phyloP scores from a whole-genome alignment of 2,797 vertebrate species.

The Centroberyx gerrardi region DNA sequence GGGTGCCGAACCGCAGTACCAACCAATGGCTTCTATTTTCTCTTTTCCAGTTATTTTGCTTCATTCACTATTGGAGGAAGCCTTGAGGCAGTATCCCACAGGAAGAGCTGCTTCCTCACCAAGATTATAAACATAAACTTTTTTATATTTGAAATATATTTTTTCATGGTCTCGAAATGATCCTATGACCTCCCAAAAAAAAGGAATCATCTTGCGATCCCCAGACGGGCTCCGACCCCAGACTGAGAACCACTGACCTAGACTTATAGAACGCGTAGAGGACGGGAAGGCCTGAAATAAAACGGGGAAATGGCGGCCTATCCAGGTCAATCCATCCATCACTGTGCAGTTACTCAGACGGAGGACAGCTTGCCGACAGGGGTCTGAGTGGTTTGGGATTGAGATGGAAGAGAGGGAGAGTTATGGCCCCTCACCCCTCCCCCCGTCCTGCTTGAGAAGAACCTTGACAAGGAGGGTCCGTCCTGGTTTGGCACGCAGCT shows the following conservation, averaged over 20 bases:
- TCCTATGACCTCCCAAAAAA: not conserved
- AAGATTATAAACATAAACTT: not conserved
- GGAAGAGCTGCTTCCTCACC: not conserved
- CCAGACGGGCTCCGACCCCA: slow-evolving; percentile 20
- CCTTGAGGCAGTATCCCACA: not conserved
- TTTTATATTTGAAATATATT: slow-evolving; percentile 19
- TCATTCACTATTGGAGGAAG: not conserved
- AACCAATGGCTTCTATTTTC: no score
- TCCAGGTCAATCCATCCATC: slow-evolving; percentile 88
- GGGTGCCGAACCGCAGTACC: not conserved
- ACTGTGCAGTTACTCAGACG: slow-evolving; percentile 84
- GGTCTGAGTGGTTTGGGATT: slow-evolving; percentile 86
- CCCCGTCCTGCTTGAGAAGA: slow-evolving; percentile 60
- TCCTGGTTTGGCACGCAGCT: slow-evolving; percentile 43
- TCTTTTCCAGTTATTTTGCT: not conserved
- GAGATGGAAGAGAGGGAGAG: slow-evolving; percentile 84
- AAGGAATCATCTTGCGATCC: not conserved
- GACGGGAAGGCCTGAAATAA: slow-evolving; percentile 70
- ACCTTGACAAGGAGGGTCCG: slow-evolving; percentile 74
- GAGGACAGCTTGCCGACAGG: slow-evolving; percentile 85
- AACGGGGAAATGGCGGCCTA: slow-evolving; percentile 77
- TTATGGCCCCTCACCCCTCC: slow-evolving; percentile 73
- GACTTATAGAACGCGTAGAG: slow-evolving; percentile 65
- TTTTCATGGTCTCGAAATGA: slow-evolving; percentile 27
- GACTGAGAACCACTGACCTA: slow-evolving; percentile 60